phyloP scores from a whole-genome alignment of 2,113 vertebrate species.

The human (Homo sapiens) region DNA sequence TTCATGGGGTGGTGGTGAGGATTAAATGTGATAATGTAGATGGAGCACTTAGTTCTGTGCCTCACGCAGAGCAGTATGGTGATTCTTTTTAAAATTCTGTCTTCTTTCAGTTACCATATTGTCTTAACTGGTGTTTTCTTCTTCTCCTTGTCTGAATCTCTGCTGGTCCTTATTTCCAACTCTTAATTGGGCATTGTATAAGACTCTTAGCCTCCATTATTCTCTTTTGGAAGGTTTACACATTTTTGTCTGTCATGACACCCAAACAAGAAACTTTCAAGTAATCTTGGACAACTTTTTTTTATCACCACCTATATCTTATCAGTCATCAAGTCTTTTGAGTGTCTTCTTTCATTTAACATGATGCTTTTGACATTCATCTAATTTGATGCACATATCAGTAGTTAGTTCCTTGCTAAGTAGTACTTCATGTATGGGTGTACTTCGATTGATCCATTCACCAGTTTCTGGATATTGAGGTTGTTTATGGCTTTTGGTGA shows the following conservation, averaged over 20 bases:
- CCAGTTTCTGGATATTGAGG: background rate
- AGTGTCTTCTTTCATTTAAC: background rate
- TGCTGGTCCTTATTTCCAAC: background rate
- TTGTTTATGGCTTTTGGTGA: background rate
- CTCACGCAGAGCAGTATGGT: background rate
- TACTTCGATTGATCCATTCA: background rate
- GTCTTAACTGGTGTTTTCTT: background rate
- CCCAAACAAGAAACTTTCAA: background rate
- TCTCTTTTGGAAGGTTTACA: background rate
- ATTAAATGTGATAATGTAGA: background rate
- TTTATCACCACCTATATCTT: background rate
- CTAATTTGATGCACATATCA: background rate
- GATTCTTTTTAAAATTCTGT: background rate
- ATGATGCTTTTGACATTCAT: background rate
- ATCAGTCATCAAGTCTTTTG: background rate
- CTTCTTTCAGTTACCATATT: background rate
- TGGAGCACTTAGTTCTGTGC: background rate
- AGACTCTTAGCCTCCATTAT: background rate
- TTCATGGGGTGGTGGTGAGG: background rate
- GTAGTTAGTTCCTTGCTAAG: background rate
- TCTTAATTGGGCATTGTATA: background rate
- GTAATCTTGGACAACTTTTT: background rate
- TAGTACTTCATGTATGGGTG: background rate
- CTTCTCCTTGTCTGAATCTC: background rate
- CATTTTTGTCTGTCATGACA: background rate